These are phyloP conservation scores for Drosophila persimilis DNA, from an alignment of 1,140 invertebrate genomes.

Conservation along the genomic window DNA sequence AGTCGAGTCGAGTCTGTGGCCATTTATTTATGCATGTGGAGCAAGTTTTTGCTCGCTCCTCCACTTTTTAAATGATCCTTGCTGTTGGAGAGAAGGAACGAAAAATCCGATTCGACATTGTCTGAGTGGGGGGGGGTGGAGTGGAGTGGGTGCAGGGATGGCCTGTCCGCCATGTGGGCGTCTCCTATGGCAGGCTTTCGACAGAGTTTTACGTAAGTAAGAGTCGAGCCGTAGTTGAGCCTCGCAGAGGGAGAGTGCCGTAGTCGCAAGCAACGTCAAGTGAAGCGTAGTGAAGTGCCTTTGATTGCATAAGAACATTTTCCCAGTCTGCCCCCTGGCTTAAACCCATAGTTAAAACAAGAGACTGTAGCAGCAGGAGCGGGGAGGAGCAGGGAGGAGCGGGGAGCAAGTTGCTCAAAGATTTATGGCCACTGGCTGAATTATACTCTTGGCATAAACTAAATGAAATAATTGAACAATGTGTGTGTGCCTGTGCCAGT, in stretches of 20 bases:
- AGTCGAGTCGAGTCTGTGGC: constrained; percentile 51
- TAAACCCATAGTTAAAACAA: constrained; percentile 5
- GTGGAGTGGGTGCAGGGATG: neutral
- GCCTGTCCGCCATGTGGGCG: constrained; percentile 40
- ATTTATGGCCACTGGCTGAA: constrained; percentile 50
- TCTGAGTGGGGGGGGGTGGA: constrained; percentile 11
- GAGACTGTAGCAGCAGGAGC: too few relatives aligned
- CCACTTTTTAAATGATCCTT: constrained; percentile 50
- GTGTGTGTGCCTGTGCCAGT: constrained; percentile 5
- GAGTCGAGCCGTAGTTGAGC: constrained; percentile 5
- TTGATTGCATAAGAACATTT: constrained; percentile 52
- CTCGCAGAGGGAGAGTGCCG: neutral
- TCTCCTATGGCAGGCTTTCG: constrained; percentile 17
- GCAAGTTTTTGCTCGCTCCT: constrained; percentile 24
- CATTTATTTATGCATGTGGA: constrained; percentile 61
- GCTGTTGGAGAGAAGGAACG: neutral
- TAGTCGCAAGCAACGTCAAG: constrained; percentile 14
- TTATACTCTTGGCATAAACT: constrained; percentile 42
- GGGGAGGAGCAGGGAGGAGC: neutral
- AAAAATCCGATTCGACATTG: constrained; percentile 33
- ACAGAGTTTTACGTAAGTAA: constrained; percentile 43
- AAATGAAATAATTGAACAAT: constrained; percentile 54
- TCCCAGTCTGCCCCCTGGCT: constrained; percentile 16
- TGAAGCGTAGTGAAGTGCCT: constrained; percentile 43
- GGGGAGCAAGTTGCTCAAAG: constrained; percentile 45